phyloP scores from a whole-genome alignment of 2,113 vertebrate genomes.

The Orycteropus afer region DNA sequence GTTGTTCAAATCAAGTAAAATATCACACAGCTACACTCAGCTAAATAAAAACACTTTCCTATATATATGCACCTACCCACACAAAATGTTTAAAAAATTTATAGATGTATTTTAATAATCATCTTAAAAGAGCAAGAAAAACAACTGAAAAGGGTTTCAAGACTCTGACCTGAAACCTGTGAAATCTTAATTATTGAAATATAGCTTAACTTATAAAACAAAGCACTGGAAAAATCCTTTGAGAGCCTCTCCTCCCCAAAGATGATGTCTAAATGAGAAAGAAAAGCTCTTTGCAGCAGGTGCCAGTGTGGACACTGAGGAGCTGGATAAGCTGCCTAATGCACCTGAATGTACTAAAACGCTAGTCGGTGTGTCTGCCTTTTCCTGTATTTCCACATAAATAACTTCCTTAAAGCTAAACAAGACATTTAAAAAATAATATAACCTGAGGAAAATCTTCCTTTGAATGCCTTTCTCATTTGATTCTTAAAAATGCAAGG shows the following conservation, averaged over 20 bases:
- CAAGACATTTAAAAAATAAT: neutral
- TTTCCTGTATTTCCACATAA: slow-evolving; percentile 36
- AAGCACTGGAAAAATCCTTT: neutral
- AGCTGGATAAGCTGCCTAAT: neutral
- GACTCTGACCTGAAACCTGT: neutral
- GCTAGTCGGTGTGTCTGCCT: neutral
- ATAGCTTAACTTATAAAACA: neutral
- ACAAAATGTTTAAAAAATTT: neutral
- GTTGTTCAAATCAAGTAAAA: neutral
- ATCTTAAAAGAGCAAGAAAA: neutral
- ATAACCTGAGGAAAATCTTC: neutral
- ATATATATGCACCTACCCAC: neutral
- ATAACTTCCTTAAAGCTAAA: slow-evolving; percentile 44
- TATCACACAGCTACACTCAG: neutral
- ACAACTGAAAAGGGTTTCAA: neutral
- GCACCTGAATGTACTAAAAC: neutral
- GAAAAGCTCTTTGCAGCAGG: slow-evolving; percentile 59
- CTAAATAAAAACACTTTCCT: neutral
- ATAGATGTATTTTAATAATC: neutral
- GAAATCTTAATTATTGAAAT: neutral
- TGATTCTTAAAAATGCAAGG: slow-evolving; percentile 47
- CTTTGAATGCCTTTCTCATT: slow-evolving; percentile 18
- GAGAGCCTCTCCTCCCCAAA: neutral
- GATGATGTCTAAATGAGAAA: neutral
- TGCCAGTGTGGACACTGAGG: slow-evolving; percentile 43